Conservation (phyloP, 2,888 invertebrate genomes). For the Acronicta alni region DNA sequence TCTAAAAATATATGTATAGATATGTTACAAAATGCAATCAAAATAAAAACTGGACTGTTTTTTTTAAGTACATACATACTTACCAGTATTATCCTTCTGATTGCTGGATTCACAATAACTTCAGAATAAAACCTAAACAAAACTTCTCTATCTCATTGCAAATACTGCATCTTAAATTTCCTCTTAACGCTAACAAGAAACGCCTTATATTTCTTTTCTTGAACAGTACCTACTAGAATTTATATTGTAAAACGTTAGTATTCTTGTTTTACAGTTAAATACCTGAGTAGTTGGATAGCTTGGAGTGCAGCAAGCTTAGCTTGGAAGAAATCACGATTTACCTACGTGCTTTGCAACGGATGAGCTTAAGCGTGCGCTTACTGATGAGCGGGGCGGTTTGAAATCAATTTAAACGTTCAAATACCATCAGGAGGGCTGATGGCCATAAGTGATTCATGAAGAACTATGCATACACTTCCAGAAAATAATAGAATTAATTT, state of each 20-base stretch:
- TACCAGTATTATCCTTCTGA: too few relatives aligned
- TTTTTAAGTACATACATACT: too few relatives aligned
- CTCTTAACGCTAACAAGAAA: constrained; percentile 14
- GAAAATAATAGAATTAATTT: too few relatives aligned
- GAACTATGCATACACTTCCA: too few relatives aligned
- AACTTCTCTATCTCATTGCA: neutral
- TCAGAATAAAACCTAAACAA: neutral
- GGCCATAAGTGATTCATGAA: too few relatives aligned
- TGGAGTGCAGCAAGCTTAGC: constrained; percentile 30
- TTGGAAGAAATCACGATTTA: constrained; percentile 60
- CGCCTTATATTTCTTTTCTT: constrained; percentile 15
- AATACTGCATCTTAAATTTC: constrained; percentile 17
- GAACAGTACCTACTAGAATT: constrained; percentile 33
- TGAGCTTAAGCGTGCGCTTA: neutral
- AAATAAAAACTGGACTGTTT: too few relatives aligned
- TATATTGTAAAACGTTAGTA: constrained; percentile 38
- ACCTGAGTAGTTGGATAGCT: constrained; percentile 31
- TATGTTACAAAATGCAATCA: too few relatives aligned
- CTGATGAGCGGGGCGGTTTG: constrained; percentile 31
- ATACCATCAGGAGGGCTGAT: too few relatives aligned
- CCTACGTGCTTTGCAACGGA: constrained; percentile 53
- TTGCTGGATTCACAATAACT: too few relatives aligned
- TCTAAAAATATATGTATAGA: too few relatives aligned
- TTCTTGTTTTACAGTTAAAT: constrained; percentile 47
- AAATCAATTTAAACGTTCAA: too few relatives aligned